Percentiles rank a stretch among this genome's conserved stretches.
These are phyloP conservation scores for Sigmodon hispidus DNA, from an alignment of 2,113 vertebrate species.

Conservation along the genomic window DNA sequence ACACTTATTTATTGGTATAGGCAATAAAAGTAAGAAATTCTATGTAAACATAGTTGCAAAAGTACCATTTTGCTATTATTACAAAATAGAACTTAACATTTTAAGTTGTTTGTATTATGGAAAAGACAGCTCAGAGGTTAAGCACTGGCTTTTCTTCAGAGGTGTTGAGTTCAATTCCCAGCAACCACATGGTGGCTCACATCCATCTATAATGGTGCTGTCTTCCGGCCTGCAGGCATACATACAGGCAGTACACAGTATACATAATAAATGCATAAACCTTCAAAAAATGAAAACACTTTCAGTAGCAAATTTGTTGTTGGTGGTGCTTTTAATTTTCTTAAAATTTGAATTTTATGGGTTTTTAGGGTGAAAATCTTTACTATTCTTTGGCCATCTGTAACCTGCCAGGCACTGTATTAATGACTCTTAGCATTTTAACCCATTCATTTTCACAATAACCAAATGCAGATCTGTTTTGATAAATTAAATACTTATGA, in stretches of 20 bases:
- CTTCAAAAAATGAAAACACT: conserved; percentile 30
- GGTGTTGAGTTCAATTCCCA: no score
- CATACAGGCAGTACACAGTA: no score
- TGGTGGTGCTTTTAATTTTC: conserved; percentile 30
- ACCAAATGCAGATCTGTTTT: not conserved
- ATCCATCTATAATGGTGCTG: no score
- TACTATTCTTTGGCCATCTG: conserved; percentile 19
- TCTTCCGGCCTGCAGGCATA: no score
- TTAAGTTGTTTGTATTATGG: conserved; percentile 36
- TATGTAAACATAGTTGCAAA: conserved; percentile 41
- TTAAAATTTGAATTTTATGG: conserved; percentile 46
- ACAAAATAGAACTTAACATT: conserved; percentile 41
- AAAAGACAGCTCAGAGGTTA: no score
- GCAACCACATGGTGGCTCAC: no score
- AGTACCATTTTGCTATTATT: not conserved
- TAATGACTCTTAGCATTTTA: not conserved
- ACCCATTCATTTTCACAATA: conserved; percentile 49
- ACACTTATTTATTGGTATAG: not conserved
- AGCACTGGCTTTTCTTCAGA: no score
- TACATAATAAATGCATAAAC: no score
- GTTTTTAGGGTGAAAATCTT: conserved; percentile 43
- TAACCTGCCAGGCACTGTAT: not conserved
- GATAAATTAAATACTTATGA: conserved; percentile 9
- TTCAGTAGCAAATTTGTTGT: conserved; percentile 44
- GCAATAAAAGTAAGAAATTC: conserved; percentile 11